Conservation (phyloP, 2,113 vertebrate species). For the Smithornis capensis region DNA sequence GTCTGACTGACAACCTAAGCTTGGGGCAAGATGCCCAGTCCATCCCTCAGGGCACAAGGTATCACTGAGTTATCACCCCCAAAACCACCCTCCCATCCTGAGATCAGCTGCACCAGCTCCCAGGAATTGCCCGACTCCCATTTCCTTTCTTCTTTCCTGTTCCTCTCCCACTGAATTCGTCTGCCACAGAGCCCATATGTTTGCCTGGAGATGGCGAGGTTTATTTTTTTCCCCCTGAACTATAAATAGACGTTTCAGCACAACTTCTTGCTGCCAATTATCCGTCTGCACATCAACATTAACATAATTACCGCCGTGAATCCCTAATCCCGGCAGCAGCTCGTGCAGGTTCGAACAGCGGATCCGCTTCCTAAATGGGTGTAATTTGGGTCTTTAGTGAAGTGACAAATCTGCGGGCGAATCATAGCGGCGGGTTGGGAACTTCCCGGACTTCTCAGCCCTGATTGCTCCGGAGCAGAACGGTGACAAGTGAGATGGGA, state of each 20-base stretch:
- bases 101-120: not conserved
- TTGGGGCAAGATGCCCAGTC: fast-evolving
- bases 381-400: conserved; percentile 64
- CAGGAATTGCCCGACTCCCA: conserved; percentile 1
- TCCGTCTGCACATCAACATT: conserved; percentile 69
- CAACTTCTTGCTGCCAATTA: conserved; percentile 60
- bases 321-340: conserved; percentile 56
- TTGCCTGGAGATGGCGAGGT: conserved; percentile 64
- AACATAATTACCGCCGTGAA: conserved; percentile 62
- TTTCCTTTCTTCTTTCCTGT: not conserved
- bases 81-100: not conserved
- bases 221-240: not conserved
- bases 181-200: conserved; percentile 66
- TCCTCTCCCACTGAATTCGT: not conserved
- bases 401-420: conserved; percentile 28
- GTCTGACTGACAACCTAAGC: not conserved
- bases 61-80: not conserved
- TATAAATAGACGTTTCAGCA: conserved; percentile 70
- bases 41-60: not conserved
- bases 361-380: conserved; percentile 41
- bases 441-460: not conserved
- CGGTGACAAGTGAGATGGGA: conserved; percentile 32
- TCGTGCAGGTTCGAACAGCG: conserved; percentile 34
- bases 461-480: conserved; percentile 35
- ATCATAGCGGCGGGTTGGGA: not conserved